phyloP scores from a whole-genome alignment of 2,113 vertebrate genomes.

The Bubo scandiacus region DNA sequence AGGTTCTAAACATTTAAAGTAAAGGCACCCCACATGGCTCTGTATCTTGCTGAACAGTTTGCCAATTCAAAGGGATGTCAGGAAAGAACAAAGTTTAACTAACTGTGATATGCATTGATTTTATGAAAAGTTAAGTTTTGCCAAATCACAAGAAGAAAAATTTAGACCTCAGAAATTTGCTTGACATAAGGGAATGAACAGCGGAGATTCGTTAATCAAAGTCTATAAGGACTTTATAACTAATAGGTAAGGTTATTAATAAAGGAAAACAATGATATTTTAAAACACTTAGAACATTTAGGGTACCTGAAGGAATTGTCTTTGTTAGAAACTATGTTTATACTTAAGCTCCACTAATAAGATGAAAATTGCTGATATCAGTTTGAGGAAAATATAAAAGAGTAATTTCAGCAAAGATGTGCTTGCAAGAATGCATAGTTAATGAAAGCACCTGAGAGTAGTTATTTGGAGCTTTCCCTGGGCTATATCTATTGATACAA shows the following conservation, averaged over 20 bases:
- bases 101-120: background rate
- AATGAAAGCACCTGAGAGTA: background rate
- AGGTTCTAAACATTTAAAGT: background rate
- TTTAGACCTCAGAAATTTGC: background rate
- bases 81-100: background rate
- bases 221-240: background rate
- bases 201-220: background rate
- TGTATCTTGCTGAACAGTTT: background rate
- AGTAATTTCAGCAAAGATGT: background rate
- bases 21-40: background rate
- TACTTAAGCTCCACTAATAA: background rate
- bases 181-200: background rate
- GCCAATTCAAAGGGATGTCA: background rate
- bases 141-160: background rate
- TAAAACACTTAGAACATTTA: background rate
- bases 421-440: background rate
- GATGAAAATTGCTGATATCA: background rate
- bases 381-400: background rate
- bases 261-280: background rate
- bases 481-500: background rate
- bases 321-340: background rate
- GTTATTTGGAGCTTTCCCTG: background rate
- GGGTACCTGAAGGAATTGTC: background rate
- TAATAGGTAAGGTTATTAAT: too few species aligned
- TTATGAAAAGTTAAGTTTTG: background rate